Conservation (phyloP, 2,113 vertebrate species). For the Aphyosemion australe region DNA sequence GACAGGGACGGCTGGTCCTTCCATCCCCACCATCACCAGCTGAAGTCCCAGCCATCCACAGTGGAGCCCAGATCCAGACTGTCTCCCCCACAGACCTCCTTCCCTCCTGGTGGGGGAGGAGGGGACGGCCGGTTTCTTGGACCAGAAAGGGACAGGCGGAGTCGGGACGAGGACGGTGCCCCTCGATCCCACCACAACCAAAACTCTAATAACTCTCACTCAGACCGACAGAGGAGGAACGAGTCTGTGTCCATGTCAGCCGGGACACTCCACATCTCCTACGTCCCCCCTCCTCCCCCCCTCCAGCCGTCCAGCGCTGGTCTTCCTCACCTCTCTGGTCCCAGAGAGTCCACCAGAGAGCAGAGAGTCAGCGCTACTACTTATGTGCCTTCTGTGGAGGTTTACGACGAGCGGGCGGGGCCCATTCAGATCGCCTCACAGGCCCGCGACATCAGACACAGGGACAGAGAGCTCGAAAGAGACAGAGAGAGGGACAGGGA, state of each 20-base stretch:
- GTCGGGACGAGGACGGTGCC: conserved; percentile 63
- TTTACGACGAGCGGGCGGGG: conserved; percentile 89
- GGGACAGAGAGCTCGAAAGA: conserved; percentile 75
- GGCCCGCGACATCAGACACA: conserved; percentile 85
- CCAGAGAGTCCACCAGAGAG: conserved; percentile 87
- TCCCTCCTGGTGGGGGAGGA: conserved; percentile 48
- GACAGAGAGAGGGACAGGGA: conserved; percentile 71
- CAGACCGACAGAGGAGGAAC: conserved; percentile 77
- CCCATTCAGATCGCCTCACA: conserved; percentile 94
- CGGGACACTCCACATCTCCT: conserved; percentile 81
- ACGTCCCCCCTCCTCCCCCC: conserved; percentile 79
- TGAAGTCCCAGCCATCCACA: conserved; percentile 48
- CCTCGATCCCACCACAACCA: conserved; percentile 46
- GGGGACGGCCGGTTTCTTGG: conserved; percentile 71
- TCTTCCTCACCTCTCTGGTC: conserved; percentile 70
- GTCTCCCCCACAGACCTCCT: conserved; percentile 51
- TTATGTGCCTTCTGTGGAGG: conserved; percentile 95
- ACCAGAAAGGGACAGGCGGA: conserved; percentile 79
- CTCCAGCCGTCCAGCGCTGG: conserved; percentile 70
- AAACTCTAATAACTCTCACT: conserved; percentile 55
- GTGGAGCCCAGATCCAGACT: conserved; percentile 52
- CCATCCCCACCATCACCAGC: conserved; percentile 61
- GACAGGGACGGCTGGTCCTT: conserved; percentile 61
- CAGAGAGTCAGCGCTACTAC: conserved; percentile 93
- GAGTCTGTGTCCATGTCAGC: conserved; percentile 79